These are phyloP conservation scores for Busseola fusca DNA, from an alignment of 2,888 invertebrate species.

Conservation along the genomic window DNA sequence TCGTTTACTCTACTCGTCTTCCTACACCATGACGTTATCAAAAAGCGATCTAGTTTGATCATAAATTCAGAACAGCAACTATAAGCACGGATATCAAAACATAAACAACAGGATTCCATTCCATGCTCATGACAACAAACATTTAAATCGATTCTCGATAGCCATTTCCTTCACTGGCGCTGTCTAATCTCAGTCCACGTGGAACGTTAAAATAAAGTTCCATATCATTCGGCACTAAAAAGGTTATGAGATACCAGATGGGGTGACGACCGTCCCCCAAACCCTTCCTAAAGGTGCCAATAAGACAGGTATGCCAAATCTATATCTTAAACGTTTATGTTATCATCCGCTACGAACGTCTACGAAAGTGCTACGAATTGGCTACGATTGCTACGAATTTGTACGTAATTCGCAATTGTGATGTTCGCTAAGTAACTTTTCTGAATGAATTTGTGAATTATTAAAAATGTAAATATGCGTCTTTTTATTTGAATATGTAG, in stretches of 20 bases:
- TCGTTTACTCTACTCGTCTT: neutral
- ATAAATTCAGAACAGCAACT: neutral
- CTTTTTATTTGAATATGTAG: constrained; percentile 19
- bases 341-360: constrained; percentile 74
- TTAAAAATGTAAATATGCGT: constrained; percentile 34
- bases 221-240: constrained; percentile 72
- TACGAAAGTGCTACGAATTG: constrained; percentile 75
- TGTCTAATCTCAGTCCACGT: constrained; percentile 66
- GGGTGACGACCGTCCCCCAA: constrained; percentile 78
- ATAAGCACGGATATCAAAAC: constrained; percentile 25
- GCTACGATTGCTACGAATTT: constrained; percentile 63
- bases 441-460: constrained; percentile 12
- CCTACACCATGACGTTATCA: neutral
- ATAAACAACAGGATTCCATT: constrained; percentile 50
- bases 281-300: constrained; percentile 72
- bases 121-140: constrained; percentile 53
- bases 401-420: constrained; percentile 46
- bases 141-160: constrained; percentile 58
- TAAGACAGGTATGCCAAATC: constrained; percentile 72
- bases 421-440: constrained; percentile 24
- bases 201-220: constrained; percentile 76
- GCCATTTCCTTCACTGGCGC: constrained; percentile 35
- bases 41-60: neutral
- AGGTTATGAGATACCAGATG: constrained; percentile 77
- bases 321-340: constrained; percentile 73